Conservation (phyloP, 2,797 vertebrate species). For the Odontamblyopus rebecca region DNA sequence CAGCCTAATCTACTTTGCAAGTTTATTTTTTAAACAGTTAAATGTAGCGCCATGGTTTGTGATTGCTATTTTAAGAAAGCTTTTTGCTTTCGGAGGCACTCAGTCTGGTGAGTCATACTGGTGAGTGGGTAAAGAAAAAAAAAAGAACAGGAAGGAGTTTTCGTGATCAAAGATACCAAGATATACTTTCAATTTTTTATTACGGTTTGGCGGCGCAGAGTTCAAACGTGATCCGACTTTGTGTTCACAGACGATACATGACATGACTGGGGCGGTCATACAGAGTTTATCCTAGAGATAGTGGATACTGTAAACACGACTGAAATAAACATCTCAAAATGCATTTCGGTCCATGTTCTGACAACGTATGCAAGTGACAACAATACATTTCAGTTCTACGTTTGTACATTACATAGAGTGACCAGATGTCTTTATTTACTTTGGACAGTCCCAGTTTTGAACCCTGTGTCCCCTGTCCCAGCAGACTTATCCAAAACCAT, state of each 20-base stretch:
- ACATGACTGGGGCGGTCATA: background rate
- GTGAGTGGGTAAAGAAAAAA: background rate
- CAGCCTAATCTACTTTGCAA: background rate
- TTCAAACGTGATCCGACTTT: background rate
- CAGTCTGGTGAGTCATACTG: slow-evolving; percentile 14
- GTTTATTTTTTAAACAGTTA: slow-evolving; percentile 5
- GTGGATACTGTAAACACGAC: background rate
- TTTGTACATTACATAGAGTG: no score
- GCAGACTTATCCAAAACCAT: no score
- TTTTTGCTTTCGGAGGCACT: slow-evolving; percentile 11
- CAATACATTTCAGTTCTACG: no score
- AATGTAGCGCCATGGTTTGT: background rate
- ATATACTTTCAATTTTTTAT: background rate
- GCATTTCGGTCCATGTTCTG: background rate
- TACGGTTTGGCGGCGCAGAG: background rate
- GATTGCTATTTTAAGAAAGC: slow-evolving; percentile 11
- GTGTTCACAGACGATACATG: background rate
- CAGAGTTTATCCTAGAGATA: background rate
- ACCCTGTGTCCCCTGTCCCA: no score
- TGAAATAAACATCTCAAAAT: background rate
- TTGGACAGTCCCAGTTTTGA: no score
- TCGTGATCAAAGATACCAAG: background rate
- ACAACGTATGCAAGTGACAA: background rate
- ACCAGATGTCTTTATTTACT: no score
- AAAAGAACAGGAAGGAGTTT: background rate